Evolutionary conservation across 2,797 vertebrate genomes (phyloP).

Genomic region (Enteromius treurensis): DNA sequence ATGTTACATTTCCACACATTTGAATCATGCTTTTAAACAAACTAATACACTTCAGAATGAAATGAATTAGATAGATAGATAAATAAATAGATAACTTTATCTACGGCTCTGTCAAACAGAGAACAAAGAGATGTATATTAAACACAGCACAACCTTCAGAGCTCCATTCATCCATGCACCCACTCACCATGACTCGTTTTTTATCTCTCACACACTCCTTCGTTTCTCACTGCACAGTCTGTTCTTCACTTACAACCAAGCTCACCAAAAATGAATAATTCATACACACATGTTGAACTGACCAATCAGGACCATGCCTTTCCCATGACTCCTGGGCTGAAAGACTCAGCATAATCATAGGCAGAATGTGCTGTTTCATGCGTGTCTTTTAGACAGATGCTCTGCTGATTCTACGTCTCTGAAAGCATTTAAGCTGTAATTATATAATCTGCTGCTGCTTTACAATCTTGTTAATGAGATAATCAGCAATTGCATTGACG

Average conservation of each 20-base stretch:
- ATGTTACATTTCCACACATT: not conserved
- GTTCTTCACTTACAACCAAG: not conserved
- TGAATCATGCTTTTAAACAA: not conserved
- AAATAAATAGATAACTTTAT: not conserved
- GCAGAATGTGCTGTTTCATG: not conserved
- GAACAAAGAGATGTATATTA: not conserved
- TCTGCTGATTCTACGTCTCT: not conserved
- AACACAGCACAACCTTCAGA: not conserved
- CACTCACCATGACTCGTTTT: not conserved
- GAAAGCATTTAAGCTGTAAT: not conserved
- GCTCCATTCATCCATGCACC: conserved; percentile 11
- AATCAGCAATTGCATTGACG: not conserved
- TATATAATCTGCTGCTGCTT: not conserved
- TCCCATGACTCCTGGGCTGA: not conserved
- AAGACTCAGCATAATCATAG: not conserved
- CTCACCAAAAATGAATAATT: not conserved
- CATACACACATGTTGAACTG: not conserved
- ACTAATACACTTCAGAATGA: not conserved
- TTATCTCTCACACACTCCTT: not conserved
- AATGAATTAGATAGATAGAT: not conserved
- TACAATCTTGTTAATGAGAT: not conserved
- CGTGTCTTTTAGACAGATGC: no score
- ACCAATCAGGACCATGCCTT: not conserved
- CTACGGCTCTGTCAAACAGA: no score
- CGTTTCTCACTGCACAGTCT: not conserved